phyloP scores from a whole-genome alignment of 2,113 vertebrate genomes.

The Pandion haliaetus region DNA sequence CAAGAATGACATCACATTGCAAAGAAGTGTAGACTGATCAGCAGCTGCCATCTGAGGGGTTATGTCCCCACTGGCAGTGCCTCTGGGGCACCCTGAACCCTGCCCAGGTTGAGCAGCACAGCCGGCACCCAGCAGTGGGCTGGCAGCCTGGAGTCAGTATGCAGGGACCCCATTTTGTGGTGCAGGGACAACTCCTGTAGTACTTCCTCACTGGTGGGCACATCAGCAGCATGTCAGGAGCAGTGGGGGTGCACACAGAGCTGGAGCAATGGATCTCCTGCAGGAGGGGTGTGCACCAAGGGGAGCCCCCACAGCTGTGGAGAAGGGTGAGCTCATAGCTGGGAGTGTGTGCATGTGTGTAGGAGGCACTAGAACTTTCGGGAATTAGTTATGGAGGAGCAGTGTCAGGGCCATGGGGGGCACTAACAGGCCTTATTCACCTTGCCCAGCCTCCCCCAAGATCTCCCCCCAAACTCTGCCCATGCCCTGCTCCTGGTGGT shows the following conservation, averaged over 20 bases:
- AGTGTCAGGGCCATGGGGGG: not conserved
- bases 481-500: not conserved
- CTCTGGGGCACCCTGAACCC: not conserved
- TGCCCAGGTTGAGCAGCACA: not conserved
- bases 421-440: not conserved
- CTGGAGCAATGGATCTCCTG: not conserved
- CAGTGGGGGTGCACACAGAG: not conserved
- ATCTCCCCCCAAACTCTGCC: not conserved
- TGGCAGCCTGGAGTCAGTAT: not conserved
- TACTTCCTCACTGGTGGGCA: not conserved
- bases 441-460: not conserved
- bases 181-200: accelerated
- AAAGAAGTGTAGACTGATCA: not conserved
- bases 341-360: too few relatives aligned
- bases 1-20: not conserved
- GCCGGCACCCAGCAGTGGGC: not conserved
- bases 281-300: too few relatives aligned
- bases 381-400: not conserved
- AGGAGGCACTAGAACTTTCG: not conserved
- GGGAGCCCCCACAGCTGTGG: too few relatives aligned
- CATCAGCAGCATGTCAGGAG: not conserved
- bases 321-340: not conserved
- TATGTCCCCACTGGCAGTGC: not conserved
- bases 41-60: not conserved
- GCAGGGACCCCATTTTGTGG: not conserved